phyloP scores from a whole-genome alignment of 2,888 invertebrate species.

The Microdon myrmicae region DNA sequence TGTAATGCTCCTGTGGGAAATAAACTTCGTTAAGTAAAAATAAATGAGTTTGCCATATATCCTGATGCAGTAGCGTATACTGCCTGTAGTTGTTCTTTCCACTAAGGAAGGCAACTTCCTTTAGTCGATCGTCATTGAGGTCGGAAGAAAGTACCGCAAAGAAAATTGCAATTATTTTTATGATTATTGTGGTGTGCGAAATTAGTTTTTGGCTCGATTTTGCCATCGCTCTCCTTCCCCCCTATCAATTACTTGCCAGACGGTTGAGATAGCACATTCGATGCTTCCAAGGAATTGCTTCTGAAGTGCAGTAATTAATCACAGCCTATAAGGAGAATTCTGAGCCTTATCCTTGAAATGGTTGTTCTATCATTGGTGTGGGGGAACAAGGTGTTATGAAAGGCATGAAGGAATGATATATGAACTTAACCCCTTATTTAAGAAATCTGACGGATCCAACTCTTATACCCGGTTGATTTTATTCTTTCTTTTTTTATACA shows the following conservation, averaged over 20 bases:
- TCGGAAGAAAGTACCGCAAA: constrained; percentile 6
- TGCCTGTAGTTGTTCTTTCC: background rate
- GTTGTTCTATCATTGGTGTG: background rate
- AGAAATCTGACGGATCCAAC: background rate
- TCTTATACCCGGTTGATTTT: constrained; percentile 22
- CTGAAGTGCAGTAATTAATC: constrained; percentile 35
- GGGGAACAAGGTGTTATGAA: background rate
- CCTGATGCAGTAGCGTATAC: background rate
- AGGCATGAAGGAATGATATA: background rate
- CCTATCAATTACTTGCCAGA: background rate
- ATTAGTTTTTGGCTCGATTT: constrained; percentile 25
- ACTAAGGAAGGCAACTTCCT: constrained; percentile 6
- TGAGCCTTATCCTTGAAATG: too few species aligned
- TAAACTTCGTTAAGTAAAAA: constrained; percentile 40
- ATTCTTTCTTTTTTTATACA: constrained; percentile 8
- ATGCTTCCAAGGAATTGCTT: constrained; percentile 23
- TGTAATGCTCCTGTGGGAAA: constrained; percentile 34
- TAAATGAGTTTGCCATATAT: constrained; percentile 27
- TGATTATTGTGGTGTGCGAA: constrained; percentile 41
- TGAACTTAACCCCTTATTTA: constrained; percentile 4
- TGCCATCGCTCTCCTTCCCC: background rate
- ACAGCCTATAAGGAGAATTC: constrained; percentile 10
- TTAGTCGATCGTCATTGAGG: background rate
- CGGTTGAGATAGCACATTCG: background rate
- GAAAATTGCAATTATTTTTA: constrained; percentile 38